Conservation (phyloP, 2,888 invertebrate genomes). For the Cephus spinipes region DNA sequence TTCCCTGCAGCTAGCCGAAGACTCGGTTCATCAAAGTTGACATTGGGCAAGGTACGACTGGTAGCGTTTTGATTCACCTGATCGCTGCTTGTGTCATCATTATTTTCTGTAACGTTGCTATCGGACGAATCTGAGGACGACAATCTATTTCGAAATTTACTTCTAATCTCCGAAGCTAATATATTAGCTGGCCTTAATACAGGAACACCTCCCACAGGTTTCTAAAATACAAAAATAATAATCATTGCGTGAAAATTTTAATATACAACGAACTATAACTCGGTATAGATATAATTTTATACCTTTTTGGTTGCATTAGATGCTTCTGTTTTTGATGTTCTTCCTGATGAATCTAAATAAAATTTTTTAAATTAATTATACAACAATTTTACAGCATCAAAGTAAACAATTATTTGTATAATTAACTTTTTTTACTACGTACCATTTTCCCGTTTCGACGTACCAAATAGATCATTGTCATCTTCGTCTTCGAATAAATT, state of each 20-base stretch:
- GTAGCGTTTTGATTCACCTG: neutral
- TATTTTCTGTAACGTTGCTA: constrained; percentile 32
- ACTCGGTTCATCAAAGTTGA: neutral
- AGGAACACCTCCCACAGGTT: constrained; percentile 73
- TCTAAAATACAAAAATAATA: constrained; percentile 65
- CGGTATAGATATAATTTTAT: neutral
- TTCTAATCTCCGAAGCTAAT: constrained; percentile 41
- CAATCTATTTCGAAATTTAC: constrained; percentile 42
- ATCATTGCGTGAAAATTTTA: neutral
- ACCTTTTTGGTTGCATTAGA: constrained; percentile 30
- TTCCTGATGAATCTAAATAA: neutral
- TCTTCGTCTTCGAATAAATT: constrained; percentile 52
- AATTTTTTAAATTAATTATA: neutral
- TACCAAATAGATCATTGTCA: constrained; percentile 48
- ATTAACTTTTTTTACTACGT: neutral
- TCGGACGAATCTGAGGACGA: constrained; percentile 48
- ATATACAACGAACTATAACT: neutral
- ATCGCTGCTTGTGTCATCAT: constrained; percentile 19
- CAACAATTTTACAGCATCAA: neutral
- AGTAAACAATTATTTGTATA: neutral
- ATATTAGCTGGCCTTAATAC: constrained; percentile 68
- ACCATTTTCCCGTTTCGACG: constrained; percentile 30
- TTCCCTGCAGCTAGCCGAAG: constrained; percentile 18
- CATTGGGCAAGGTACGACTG: neutral
- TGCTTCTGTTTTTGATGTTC: neutral